Evolutionary conservation across 2,888 invertebrate genomes (phyloP), one percentile per base, ranked within the genome.

Genomic region (Plusia festucae): DNA sequence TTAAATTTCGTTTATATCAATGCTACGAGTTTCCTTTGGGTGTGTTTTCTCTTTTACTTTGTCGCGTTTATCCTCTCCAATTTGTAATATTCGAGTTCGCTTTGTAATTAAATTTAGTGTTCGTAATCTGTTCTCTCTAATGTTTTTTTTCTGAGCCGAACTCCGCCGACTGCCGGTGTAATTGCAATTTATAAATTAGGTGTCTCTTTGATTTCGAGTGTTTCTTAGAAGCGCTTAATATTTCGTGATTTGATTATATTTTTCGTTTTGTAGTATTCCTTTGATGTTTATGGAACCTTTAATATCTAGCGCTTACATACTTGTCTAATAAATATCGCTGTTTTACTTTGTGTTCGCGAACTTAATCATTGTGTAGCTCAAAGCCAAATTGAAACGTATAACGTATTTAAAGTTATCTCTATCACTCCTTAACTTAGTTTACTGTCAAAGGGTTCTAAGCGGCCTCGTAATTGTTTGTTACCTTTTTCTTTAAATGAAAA

Each of bases 1-100:
- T 95, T 95, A 95, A 95, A 95, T 95, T 95, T 95, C 95, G 95
- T 95, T 95, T 95, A 95, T 95, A 95, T 94, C 95, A 94, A 94
- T 94, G 94, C 94, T 93, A 85, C 89, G 94, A 92, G 93, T 94
- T 94, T 94, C 94, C 94, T 93, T 92, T 90, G 88, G 90, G 91
- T 92, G 93, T 94, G 93, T 94, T 93, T 94, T 94, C 92, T 93
- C 92, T 94, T 94, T 94, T 93, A 94, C 95, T 94, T 95, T 94
- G 94, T 94, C 94, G 94, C 94, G 93, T 92, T 94, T 94, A 93
- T 94, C 93, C 94, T 92, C 93, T 92, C 89, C 94, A 94, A 93
- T 94, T 93, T 93, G 94, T 93, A 93, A 92, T 93, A 93, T 94
- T 93, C 93, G 88, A 91, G 92, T 93, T 92, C 92, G 90, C 90